phyloP scores from a whole-genome alignment of 2,113 vertebrate genomes.

The Phylloscopus whistleri region DNA sequence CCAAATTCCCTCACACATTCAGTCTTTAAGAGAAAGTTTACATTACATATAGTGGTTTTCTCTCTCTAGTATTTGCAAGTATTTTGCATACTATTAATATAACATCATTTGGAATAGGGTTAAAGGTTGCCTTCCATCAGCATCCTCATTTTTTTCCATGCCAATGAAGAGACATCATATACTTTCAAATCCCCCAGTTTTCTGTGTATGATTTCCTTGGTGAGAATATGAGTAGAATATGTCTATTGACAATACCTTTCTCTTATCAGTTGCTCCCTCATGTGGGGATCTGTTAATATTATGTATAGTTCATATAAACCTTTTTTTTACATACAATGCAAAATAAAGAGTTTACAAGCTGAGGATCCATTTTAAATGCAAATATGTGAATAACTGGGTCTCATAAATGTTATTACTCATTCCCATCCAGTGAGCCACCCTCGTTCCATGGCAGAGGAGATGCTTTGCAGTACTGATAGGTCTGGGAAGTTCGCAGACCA shows the following conservation, averaged over 20 bases:
- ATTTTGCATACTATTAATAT: not conserved
- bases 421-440: not conserved
- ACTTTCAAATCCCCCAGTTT: not conserved
- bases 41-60: not conserved
- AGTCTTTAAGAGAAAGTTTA: not conserved
- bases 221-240: not conserved
- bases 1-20: not conserved
- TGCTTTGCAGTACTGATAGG: not conserved
- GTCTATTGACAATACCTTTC: not conserved
- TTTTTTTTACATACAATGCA: not conserved
- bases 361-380: not conserved
- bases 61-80: not conserved
- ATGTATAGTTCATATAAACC: not conserved
- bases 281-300: slow-evolving; percentile 32
- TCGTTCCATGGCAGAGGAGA: not conserved
- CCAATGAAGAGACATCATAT: not conserved
- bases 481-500: not conserved
- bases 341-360: not conserved
- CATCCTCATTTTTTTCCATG: not conserved
- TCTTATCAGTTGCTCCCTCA: slow-evolving; percentile 54
- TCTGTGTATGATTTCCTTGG: not conserved
- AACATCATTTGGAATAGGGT: not conserved
- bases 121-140: not conserved
- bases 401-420: not conserved
- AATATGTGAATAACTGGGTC: not conserved